Conservation (phyloP, 1,140 invertebrate species). For the Cydia pomonella region DNA sequence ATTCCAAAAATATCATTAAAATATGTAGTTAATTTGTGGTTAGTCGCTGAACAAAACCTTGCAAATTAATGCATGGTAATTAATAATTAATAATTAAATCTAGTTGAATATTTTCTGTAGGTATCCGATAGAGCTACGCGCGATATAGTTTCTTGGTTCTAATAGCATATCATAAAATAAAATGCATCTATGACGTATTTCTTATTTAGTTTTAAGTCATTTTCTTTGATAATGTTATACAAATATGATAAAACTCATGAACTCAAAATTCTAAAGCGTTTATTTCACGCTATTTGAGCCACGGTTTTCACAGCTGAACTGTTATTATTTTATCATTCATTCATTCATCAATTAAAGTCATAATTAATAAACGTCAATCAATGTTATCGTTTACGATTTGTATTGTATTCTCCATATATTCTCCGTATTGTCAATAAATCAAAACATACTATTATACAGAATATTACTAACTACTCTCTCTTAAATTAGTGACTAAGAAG, state of each 20-base stretch:
- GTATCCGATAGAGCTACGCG: too few relatives aligned
- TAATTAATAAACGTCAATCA: background rate
- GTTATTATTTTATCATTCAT: background rate
- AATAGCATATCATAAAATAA: background rate
- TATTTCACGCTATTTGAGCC: background rate
- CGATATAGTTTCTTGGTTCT: background rate
- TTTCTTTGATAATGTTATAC: too few relatives aligned
- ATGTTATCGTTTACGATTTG: background rate
- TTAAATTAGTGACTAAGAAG: background rate
- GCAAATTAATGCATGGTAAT: too few relatives aligned
- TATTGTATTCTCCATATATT: too few relatives aligned
- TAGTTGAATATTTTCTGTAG: background rate
- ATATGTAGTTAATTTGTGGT: too few relatives aligned
- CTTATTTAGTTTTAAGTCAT: background rate
- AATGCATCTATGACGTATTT: background rate
- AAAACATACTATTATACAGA: background rate
- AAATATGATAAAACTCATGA: background rate
- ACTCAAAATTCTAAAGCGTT: background rate
- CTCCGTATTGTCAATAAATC: background rate
- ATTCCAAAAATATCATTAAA: background rate
- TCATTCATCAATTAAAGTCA: conserved; percentile 4
- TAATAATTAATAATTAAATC: background rate
- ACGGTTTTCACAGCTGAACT: background rate
- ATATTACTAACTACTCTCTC: background rate
- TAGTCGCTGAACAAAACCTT: too few relatives aligned